Conservation (phyloP, 2,113 vertebrate genomes). For the Pteruthius melanotis region DNA sequence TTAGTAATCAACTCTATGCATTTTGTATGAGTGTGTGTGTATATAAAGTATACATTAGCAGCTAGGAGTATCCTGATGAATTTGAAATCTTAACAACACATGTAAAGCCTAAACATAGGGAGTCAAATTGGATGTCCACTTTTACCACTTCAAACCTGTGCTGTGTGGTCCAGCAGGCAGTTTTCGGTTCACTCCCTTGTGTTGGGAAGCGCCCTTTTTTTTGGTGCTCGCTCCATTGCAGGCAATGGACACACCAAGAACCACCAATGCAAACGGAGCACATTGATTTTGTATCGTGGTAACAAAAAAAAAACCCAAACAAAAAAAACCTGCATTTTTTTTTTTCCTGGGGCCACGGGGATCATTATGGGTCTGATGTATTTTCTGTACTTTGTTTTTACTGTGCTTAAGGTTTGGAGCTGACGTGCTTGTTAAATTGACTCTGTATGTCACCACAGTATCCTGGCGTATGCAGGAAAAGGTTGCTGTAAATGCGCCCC, state of each 20-base stretch:
- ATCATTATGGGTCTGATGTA: constrained; percentile 36
- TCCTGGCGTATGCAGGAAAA: not conserved
- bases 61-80: constrained; percentile 59
- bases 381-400: constrained; percentile 43
- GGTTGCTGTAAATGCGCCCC: constrained; percentile 26
- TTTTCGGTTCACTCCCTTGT: constrained; percentile 37
- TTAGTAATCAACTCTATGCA: constrained; percentile 79
- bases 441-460: not conserved
- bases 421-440: constrained; percentile 33
- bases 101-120: constrained; percentile 38
- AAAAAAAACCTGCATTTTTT: not conserved
- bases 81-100: constrained; percentile 59
- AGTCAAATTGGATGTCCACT: constrained; percentile 51
- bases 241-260: constrained; percentile 56
- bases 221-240: constrained; percentile 63
- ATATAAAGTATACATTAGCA: constrained; percentile 57
- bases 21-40: constrained; percentile 76
- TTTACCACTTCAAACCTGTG: constrained; percentile 18
- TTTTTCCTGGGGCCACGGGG: constrained; percentile 22
- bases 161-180: constrained; percentile 34
- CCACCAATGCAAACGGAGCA: constrained; percentile 17
- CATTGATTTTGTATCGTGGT: constrained; percentile 38
- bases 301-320: not conserved
- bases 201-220: not conserved
- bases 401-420: constrained; percentile 42